A percentile compares a stretch with the other conserved stretches of the same genome.
phyloP scores from a whole-genome alignment of 37 sponge, comb jelly and placozoan species.

The Bolinopsis microptera region DNA sequence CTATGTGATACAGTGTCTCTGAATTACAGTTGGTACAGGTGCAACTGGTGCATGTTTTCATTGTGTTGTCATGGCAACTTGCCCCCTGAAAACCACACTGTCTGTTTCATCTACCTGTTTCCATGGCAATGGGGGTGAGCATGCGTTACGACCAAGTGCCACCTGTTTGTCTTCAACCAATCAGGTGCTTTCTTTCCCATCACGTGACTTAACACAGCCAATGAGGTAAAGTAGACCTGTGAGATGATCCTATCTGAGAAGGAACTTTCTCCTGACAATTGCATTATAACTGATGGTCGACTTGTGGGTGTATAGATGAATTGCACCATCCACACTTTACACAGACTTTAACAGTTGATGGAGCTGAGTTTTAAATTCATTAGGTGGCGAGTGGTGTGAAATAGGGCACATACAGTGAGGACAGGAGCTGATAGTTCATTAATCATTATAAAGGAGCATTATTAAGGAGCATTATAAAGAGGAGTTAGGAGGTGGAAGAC shows the following conservation, averaged over 20 bases:
- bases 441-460: too few relatives aligned
- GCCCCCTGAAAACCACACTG: not conserved
- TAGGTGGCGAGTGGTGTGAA: too few relatives aligned
- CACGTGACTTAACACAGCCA: not conserved
- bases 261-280: not conserved
- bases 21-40: not conserved
- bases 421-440: too few relatives aligned
- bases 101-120: not conserved
- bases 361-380: not conserved
- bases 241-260: not conserved
- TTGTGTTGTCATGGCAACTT: not conserved
- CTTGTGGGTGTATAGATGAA: not conserved
- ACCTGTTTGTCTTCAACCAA: not conserved
- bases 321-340: not conserved
- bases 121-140: not conserved
- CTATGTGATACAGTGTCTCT: too few relatives aligned
- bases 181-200: not conserved
- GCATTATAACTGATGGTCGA: not conserved
- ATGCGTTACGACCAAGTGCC: not conserved
- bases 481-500: too few relatives aligned
- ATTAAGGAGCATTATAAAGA: too few relatives aligned
- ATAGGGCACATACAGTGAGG: too few relatives aligned
- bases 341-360: not conserved
- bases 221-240: not conserved
- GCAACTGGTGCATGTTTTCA: not conserved